Base-by-base conservation (phyloP, 2,797 vertebrate species). In the Vespertilio murinus region DNA sequence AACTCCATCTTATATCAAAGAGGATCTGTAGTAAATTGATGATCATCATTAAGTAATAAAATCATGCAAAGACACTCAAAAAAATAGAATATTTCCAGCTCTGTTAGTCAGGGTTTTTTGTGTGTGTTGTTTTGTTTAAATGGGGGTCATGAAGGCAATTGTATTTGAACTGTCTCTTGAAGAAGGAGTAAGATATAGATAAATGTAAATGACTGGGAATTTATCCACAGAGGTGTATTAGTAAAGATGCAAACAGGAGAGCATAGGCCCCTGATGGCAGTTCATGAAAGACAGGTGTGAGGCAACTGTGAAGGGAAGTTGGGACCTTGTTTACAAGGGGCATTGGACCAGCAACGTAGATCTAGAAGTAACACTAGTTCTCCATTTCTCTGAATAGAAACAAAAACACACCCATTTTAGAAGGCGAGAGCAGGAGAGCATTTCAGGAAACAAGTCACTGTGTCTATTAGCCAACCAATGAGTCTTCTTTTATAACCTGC, bases 341-440 rank as follows among this genome's bases (percentile, higher is more conserved):
- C 79, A 81, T 7, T 90, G 10, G 71, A 88, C 61, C 75, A 70
- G 75, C 40, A 91, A 91, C 33, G 35, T 33, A 92, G 79, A 92
- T 35, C 40, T 8, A 40, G 49, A 88, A 92, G 40, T 11, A 35
- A n/a, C 6, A 38, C 25, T 65, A 47, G 28, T 73, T 81, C 65
- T 70, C 59, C 90, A 71, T 87, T 89, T 94, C 90, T 96, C 54
- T 47, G 79, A 95, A 92, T 74, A 94, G 90, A 83, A 90, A 88
- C 30, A 92, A 96, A 95, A 96, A 85, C 64, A 89, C 78, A 94
- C 61, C 90, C 86, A 92, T 95, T 92, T 96, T 90, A 73, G 45
- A 93, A 95, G 80, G 92, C 73, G 61, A 92, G 90, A 92, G 59
- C 38, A 81, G 35, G 6, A 78, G 35, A 85, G 25, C 59, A 85